Evolutionary conservation across 2,888 invertebrate genomes (phyloP).

Genomic region (Julus scandinavius): DNA sequence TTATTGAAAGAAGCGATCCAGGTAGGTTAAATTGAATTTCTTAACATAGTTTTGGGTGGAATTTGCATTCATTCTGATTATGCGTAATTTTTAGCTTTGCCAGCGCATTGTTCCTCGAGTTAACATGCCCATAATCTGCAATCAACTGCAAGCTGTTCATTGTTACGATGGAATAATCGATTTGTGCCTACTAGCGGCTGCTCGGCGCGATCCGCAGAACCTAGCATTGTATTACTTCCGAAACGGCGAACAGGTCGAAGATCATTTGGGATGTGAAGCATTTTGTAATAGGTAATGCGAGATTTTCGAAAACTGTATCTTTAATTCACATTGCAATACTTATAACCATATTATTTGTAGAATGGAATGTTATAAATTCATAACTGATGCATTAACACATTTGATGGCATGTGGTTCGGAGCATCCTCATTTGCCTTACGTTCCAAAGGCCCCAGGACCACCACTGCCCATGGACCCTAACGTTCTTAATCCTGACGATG

Average conservation of each 20-base stretch:
- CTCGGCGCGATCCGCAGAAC: constrained; percentile 88
- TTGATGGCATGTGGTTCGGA: constrained; percentile 64
- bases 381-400: constrained; percentile 74
- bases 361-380: constrained; percentile 88
- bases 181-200: constrained; percentile 83
- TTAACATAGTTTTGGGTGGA: constrained; percentile 6
- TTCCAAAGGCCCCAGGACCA: constrained; percentile 66
- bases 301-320: background rate
- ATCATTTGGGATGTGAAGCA: constrained; percentile 82
- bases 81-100: constrained; percentile 74
- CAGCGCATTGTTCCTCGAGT: constrained; percentile 89
- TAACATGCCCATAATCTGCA: constrained; percentile 85
- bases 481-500: constrained; percentile 62
- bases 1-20: constrained; percentile 79
- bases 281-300: constrained; percentile 69
- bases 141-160: constrained; percentile 79
- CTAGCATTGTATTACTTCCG: constrained; percentile 88
- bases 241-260: constrained; percentile 83
- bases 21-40: constrained; percentile 62
- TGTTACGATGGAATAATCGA: constrained; percentile 92
- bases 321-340: background rate
- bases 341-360: constrained; percentile 67
- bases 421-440: constrained; percentile 65
- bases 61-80: background rate
- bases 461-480: constrained; percentile 65